Conservation (phyloP, 2,888 invertebrate species). For the Torymus tubicola region DNA sequence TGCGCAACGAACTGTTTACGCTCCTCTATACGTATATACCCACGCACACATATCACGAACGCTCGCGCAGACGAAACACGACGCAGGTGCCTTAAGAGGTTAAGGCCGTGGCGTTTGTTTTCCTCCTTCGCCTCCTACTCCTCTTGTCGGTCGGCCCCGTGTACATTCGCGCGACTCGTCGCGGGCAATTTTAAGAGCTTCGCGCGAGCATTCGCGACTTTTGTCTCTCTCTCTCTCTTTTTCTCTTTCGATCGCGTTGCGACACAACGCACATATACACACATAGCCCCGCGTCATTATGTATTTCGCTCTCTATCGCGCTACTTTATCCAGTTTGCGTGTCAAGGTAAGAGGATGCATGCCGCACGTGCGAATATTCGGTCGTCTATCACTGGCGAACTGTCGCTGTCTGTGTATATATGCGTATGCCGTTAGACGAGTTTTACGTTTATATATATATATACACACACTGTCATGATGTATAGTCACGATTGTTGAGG, state of each 20-base stretch:
- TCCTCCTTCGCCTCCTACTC: slow-evolving; percentile 11
- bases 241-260: background rate
- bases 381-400: background rate
- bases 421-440: slow-evolving; percentile 39
- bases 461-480: no score
- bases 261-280: no score
- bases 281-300: no score
- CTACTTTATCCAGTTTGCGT: slow-evolving; percentile 47
- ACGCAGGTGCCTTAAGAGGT: slow-evolving; percentile 44
- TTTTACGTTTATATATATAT: background rate
- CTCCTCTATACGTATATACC: background rate
- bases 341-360: slow-evolving; percentile 47
- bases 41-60: slow-evolving; percentile 26
- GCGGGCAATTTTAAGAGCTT: slow-evolving; percentile 31
- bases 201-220: background rate
- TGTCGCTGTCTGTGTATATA: background rate
- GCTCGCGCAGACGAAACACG: no score
- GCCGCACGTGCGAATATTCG: slow-evolving; percentile 12
- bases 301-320: slow-evolving; percentile 3
- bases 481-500: background rate
- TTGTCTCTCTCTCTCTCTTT: slow-evolving; percentile 7
- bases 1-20: slow-evolving; percentile 42
- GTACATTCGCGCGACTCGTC: slow-evolving; percentile 20
- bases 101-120: slow-evolving; percentile 56
- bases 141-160: no score